Base-by-base conservation (phyloP, 2,113 vertebrate genomes). In the Benitochromis conjunctus region DNA sequence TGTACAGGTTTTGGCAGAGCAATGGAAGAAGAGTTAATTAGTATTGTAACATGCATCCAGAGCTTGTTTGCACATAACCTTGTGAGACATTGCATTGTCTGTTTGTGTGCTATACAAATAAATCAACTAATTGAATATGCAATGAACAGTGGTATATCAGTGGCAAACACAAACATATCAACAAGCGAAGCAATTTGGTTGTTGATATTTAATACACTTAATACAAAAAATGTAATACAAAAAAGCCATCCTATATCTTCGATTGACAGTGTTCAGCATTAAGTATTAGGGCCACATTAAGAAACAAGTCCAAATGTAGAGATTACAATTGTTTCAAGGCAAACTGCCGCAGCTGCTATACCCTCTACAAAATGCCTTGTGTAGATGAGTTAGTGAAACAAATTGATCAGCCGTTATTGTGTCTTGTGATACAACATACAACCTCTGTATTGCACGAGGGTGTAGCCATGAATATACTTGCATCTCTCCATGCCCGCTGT, bases 71-170 rank as follows among this genome's bases (percentile, higher is more conserved):
- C 84, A 31, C 88, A 81, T 92, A 88, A 93, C 93, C 90, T 93
- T 93, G 92, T 24, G 80, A 87, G 88, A 90, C 86, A 43, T 92
- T 51, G 74, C 86, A 88, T 66, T 94, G 88, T 91, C 82, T 93
- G 93, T 95, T 92, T 92, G 91, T 91, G 89, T 81, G 69, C 91
- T 82, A 88, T 79, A 83, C 92, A 94, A 95, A 94, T 87, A 93
- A 92, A 94, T 93, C 71, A 89, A 80, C 88, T 86, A 83, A 91
- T 87, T 94, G 89, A 90, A 92, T 94, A 94, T 94, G 94, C 92
- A 94, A 92, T 91, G 86, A 93, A 91, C 82, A 92, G 80, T 81
- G 60, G 84, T 84, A 85, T 86, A 89, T 94, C 86, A 90, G 84
- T 58, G 60, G 77, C 80, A 88, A 88, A 92, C 89, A 92, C 88